These are phyloP conservation scores for Alauda arvensis DNA, from an alignment of 2,797 vertebrate genomes.

Conservation along the genomic window DNA sequence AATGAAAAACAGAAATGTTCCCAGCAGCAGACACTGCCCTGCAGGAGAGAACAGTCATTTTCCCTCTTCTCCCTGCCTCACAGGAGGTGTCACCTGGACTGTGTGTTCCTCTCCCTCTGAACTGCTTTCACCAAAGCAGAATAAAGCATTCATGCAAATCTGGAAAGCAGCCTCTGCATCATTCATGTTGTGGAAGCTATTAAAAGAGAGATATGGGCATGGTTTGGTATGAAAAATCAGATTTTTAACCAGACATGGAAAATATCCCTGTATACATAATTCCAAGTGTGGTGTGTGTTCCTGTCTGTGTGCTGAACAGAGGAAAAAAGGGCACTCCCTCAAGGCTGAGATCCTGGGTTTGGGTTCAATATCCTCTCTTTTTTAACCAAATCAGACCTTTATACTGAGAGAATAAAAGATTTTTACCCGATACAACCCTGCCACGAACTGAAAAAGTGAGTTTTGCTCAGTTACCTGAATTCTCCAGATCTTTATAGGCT, in stretches of 20 bases:
- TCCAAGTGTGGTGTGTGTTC: not conserved
- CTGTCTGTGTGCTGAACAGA: not conserved
- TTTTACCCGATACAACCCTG: not conserved
- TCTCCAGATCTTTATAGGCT: constrained; percentile 97
- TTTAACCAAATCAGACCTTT: not conserved
- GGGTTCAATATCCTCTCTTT: not conserved
- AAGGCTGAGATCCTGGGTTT: not conserved
- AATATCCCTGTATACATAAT: not conserved
- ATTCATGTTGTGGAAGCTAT: constrained; percentile 15
- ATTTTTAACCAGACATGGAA: constrained; percentile 9
- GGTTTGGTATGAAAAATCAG: not conserved
- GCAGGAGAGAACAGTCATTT: not conserved
- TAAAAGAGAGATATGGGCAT: not conserved
- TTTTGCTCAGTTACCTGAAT: constrained; percentile 81
- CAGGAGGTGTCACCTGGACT: constrained; percentile 3
- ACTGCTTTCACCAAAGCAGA: constrained; percentile 35
- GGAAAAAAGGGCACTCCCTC: not conserved
- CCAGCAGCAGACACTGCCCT: not conserved
- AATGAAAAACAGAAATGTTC: not conserved
- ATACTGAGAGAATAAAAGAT: not conserved
- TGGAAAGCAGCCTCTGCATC: constrained; percentile 43
- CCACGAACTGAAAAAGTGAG: accelerated
- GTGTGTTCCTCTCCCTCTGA: not conserved
- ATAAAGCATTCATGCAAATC: constrained; percentile 39
- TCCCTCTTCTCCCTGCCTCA: not conserved